Evolutionary conservation across 2,113 vertebrate species (phyloP), one percentile per base, ranked within the genome.

Genomic region (Seriola dumerili): DNA sequence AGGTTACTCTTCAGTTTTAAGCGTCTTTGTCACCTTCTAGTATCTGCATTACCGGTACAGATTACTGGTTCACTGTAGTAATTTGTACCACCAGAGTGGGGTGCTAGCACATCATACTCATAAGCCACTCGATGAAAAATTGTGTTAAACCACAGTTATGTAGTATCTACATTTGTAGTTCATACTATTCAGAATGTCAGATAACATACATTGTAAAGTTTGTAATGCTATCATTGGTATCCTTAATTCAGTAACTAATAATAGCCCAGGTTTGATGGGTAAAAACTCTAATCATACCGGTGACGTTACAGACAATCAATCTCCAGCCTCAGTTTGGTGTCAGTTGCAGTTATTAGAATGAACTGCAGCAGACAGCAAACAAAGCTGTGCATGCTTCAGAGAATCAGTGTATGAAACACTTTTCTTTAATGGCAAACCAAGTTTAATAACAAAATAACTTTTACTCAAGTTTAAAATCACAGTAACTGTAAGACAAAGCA

Each of bases 81-180:
- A n/a, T 54, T 9, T 50, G 16, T 64, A 21, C 73, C 21, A 85
- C 87, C 93, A 92, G 50, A 89, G 25, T 77, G 87, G 76, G 92
- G 93, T 73, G 88, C 85, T 90, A 87, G 84, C 50, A 81, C 78
- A 32, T 76, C 87, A 88, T 50, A 46, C 3, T 80, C 65, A 23
- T 8, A 21, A 62, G 4, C 23, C 55, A 19, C 5, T 11, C 1
- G 4, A 7, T 17, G 38, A 68, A 19, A 66, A 34, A 44, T 21
- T 23, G 12, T 65, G 21, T 78, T 65, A 13, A 66, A 76, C 65
- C 66, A 78, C 80, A 29, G 34, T 66, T 72, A 52, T 54, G 19
- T 44, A 63, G 63, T 59, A 44, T 34, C 32, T 66, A 42, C 25
- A 55, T 63, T 44, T 42, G 14, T 50, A 79, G 13, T 79, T 87